A percentile compares a stretch with the other conserved stretches of the same genome.
Conservation (phyloP, 2,797 vertebrate genomes). For the Sternarchorhynchus goeldii region DNA sequence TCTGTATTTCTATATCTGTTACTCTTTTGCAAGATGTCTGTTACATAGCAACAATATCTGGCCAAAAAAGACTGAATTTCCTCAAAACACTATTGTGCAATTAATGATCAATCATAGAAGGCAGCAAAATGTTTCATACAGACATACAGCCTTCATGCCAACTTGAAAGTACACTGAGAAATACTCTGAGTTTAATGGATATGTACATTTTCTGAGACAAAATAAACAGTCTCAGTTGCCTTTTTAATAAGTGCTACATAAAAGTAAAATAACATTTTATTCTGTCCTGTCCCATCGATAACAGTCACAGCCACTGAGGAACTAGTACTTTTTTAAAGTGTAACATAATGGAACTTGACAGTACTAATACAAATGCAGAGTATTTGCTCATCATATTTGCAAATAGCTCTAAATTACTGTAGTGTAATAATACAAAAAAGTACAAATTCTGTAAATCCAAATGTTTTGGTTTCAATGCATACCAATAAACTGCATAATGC, state of each 20-base stretch:
- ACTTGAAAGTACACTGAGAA: neutral
- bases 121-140: conserved; percentile 11
- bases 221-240: too few species aligned
- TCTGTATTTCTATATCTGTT: conserved; percentile 14
- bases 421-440: too few species aligned
- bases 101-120: neutral
- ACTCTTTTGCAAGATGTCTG: neutral
- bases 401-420: too few species aligned
- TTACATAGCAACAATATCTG: conserved; percentile 6
- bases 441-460: too few species aligned
- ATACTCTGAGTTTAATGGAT: too few species aligned
- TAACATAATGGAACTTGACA: neutral
- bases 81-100: conserved; percentile 23
- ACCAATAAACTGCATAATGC: too few species aligned
- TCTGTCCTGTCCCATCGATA: neutral
- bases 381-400: too few species aligned
- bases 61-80: conserved; percentile 13
- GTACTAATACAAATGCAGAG: neutral
- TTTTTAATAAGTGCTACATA: too few species aligned
- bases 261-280: too few species aligned
- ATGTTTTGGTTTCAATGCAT: too few species aligned
- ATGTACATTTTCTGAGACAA: too few species aligned
- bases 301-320: neutral
- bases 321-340: neutral
- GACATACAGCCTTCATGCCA: neutral